Evolutionary conservation across 1,140 invertebrate species (phyloP), one percentile per base, ranked within the genome.

Genomic region (Apis florea): DNA sequence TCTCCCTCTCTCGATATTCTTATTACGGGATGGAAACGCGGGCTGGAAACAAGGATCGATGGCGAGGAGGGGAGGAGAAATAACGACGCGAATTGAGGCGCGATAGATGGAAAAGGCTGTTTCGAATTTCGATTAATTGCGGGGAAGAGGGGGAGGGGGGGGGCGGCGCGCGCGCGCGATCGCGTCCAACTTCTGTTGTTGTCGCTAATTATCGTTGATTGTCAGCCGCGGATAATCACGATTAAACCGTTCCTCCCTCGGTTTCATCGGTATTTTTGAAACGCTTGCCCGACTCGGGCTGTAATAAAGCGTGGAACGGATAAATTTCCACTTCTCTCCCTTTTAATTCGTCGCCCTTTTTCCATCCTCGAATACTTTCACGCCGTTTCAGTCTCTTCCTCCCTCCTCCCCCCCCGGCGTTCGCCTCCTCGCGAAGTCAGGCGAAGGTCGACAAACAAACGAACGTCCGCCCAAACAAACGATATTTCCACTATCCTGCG

Each of bases 401-500:
- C 4, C 4, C 31, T 5, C 2, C 26, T 31, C 26, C 31, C 4
- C 0, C 31, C 31, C 4, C n/a, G n/a, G n/a, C n/a, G n/a, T n/a
- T n/a, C n/a, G n/a, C n/a, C n/a, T n/a, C n/a, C n/a, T n/a, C n/a
- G n/a, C n/a, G n/a, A n/a, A n/a, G n/a, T n/a, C n/a, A n/a, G n/a
- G n/a, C n/a, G n/a, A n/a, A n/a, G 31, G 15, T 49, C 31, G 8
- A n/a, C n/a, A 79, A 86, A 86, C 84, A 86, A 68, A 63, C 54
- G 84, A 85, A 53, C 24, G 31, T 53, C 31, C 70, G 61, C 40
- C 21, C 1, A 24, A 58, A 75, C 1, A 24, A 58, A 75, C 49
- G n/a, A 54, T 31, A 49, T 56, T 58, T 73, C 31, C 53, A 47
- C 56, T 53, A 64, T 49, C 53, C 0, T 8, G 10, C 12, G 2